Conservation (phyloP, 2,797 vertebrate genomes). For the Neosilurus hyrtlii region DNA sequence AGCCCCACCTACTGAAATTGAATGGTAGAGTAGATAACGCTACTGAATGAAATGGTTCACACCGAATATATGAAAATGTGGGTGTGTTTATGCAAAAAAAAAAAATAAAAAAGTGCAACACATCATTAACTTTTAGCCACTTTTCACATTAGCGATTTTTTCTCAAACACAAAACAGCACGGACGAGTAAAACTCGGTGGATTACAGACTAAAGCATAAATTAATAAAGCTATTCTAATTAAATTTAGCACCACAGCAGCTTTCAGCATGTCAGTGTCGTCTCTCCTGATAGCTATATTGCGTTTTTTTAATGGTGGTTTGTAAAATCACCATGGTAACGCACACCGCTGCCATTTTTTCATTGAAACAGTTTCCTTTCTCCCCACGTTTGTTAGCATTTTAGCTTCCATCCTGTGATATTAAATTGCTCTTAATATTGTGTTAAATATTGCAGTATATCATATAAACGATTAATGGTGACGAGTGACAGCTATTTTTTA, state of each 20-base stretch:
- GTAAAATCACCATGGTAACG: neutral
- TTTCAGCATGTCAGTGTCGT: neutral
- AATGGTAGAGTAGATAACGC: neutral
- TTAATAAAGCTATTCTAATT: neutral
- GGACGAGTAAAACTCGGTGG: neutral
- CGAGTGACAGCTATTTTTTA: neutral
- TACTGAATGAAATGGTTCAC: neutral
- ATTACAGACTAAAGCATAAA: conserved; percentile 8
- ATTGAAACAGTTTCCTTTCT: neutral
- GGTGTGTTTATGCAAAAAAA: neutral
- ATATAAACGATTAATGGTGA: neutral
- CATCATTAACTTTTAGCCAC: neutral
- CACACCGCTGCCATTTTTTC: neutral
- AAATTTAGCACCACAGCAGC: neutral
- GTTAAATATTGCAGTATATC: neutral
- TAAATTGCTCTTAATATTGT: neutral
- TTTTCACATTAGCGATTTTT: neutral
- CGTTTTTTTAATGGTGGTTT: neutral
- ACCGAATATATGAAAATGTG: neutral
- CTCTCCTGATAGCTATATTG: neutral
- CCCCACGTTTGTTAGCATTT: neutral
- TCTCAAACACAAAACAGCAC: neutral
- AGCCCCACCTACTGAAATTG: neutral
- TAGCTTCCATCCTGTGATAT: neutral
- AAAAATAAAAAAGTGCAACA: too few species aligned